Evolutionary conservation across 2,888 invertebrate species (phyloP), one percentile per base, ranked within the genome.

Genomic region (Ceraclea dissimilis): DNA sequence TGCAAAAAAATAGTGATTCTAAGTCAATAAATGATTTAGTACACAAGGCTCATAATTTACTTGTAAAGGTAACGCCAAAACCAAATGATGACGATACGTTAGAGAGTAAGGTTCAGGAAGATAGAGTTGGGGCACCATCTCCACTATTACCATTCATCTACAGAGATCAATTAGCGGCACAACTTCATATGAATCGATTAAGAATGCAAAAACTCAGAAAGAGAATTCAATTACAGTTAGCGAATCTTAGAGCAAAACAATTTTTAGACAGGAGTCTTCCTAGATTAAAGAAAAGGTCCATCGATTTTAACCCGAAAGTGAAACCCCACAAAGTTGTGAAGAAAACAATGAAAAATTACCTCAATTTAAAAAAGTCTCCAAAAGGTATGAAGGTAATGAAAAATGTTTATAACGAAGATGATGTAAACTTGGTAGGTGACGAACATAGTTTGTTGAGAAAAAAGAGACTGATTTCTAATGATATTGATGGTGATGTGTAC

Each of bases 31-130:
- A 39, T 39, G 16, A 39, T 39, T 13, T 39, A 5, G 51, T 59
- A 6, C 26, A 51, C 6, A 43, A 51, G 17, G 59, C 59, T 55
- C 68, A 52, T 64, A 68, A 56, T 57, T 62, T 4, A 68, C 69
- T 56, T 66, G 67, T 56, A 62, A 64, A 43, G 67, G 64, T 62
- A 16, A 49, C 56, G 13, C 17, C 52, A 20, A 49, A 49, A 43
- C 1, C 18, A 10, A 19, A 49, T 21, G 49, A 50, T 22, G 19
- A 47, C 44, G 22, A 16, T 2, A 13, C 21, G 39, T 11, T 11
- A 16, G 53, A 51, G 39, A 51, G 19, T 21, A 31, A 26, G 39
- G 22, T 34, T 19, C 50, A 39, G 33, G 34, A 53, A 53, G 56
- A 48, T 17, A 52, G 49, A 19, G 18, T 44, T 31, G 33, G 44